These are phyloP conservation scores for Clarias gariepinus DNA, from an alignment of 2,113 vertebrate species.

Conservation along the genomic window DNA sequence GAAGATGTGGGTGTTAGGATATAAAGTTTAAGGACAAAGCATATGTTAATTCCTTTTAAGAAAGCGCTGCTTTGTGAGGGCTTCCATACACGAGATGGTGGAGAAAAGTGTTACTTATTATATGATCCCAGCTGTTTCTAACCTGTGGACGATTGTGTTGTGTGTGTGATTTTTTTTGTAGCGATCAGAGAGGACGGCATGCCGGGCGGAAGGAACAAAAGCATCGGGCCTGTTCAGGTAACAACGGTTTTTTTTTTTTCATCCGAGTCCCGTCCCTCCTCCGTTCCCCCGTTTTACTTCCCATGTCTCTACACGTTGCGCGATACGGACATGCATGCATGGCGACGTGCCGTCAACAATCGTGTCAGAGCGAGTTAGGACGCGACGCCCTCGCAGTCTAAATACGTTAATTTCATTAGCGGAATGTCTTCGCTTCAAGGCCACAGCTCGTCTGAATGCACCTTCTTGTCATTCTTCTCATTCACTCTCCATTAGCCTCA, in stretches of 20 bases:
- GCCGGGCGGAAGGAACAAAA: conserved; percentile 98
- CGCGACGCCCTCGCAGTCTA: conserved; percentile 14
- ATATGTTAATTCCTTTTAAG: neutral
- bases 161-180: conserved; percentile 52
- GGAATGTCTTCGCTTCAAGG: conserved; percentile 42
- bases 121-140: neutral
- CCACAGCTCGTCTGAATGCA: conserved; percentile 41
- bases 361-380: neutral
- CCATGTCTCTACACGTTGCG: neutral
- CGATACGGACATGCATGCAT: neutral
- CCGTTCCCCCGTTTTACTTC: neutral
- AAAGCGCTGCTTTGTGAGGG: neutral
- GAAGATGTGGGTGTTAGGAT: neutral
- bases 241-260: neutral
- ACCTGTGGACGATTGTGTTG: neutral
- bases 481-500: conserved; percentile 47
- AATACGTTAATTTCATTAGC: conserved; percentile 48
- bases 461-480: conserved; percentile 50
- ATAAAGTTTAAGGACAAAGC: neutral
- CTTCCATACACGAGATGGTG: neutral
- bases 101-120: neutral
- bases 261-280: neutral
- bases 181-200: conserved; percentile 99
- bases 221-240: conserved; percentile 98
- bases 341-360: neutral